Percentiles rank a stretch among this genome's conserved stretches.
Evolutionary conservation across 2,797 vertebrate genomes (phyloP).

Genomic region (Mus caroli): DNA sequence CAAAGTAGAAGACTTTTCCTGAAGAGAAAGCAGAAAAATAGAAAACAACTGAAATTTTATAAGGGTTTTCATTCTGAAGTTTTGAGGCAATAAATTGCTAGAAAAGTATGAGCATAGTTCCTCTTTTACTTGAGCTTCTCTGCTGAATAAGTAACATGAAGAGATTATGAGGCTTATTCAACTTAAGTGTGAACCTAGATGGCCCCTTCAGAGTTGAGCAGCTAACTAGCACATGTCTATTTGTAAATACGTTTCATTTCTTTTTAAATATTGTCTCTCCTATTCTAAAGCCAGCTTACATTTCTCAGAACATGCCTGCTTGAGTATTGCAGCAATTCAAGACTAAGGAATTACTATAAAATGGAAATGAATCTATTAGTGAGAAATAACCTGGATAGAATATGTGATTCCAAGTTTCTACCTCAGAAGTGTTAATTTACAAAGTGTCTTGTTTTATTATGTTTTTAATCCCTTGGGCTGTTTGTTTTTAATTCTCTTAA

Average conservation of each 20-base stretch:
- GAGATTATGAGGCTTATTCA: not conserved
- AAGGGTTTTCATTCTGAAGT: constrained; percentile 26
- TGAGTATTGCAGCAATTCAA: not conserved
- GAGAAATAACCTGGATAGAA: not conserved
- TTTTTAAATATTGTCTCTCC: constrained; percentile 35
- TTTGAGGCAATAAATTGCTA: constrained; percentile 41
- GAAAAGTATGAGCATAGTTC: not conserved
- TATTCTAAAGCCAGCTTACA: not conserved
- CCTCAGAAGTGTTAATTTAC: not conserved
- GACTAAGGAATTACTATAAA: not conserved
- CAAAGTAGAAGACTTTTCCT: constrained; percentile 3
- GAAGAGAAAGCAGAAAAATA: not conserved
- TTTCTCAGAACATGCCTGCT: not conserved
- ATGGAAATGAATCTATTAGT: constrained; percentile 42
- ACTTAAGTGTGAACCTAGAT: not conserved
- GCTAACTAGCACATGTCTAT: not conserved
- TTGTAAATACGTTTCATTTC: constrained; percentile 41
- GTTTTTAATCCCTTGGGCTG: not conserved
- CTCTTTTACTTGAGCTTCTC: not conserved
- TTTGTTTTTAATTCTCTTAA: not conserved
- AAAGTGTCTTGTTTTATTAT: not conserved
- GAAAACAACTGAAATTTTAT: constrained; percentile 7
- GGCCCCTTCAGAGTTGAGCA: not conserved
- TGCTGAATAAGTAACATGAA: not conserved
- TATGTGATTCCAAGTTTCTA: not conserved